A percentile compares a stretch with the other conserved stretches of the same genome.
phyloP scores from a whole-genome alignment of 2,113 vertebrate species.

The Tachycineta bicolor region DNA sequence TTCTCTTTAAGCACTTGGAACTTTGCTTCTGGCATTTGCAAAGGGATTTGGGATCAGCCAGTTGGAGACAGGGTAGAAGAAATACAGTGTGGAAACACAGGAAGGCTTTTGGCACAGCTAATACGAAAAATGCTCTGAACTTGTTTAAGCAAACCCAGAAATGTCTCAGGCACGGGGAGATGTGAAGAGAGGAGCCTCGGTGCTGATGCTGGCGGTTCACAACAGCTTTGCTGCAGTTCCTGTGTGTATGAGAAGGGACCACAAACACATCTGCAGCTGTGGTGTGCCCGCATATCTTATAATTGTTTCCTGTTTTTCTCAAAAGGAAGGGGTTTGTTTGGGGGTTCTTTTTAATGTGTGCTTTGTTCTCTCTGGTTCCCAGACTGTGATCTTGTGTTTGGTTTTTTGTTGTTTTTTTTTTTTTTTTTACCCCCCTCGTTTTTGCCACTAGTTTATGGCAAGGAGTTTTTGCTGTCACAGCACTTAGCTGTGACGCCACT shows the following conservation, averaged over 20 bases:
- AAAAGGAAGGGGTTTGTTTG: neutral
- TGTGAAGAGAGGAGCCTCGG: neutral
- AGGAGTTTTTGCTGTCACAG: constrained; percentile 38
- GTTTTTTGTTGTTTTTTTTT: neutral
- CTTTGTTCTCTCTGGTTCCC: neutral
- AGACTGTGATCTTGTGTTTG: neutral
- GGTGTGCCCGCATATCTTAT: neutral
- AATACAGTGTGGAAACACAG: neutral
- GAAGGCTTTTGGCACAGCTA: neutral
- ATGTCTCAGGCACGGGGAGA: neutral
- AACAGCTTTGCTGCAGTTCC: neutral
- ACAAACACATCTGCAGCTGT: constrained; percentile 12
- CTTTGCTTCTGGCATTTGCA: neutral
- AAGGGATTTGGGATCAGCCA: neutral
- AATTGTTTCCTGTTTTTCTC: constrained; percentile 53
- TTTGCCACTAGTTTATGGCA: neutral
- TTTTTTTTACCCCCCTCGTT: accelerated
- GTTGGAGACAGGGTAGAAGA: neutral
- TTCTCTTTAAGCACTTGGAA: neutral
- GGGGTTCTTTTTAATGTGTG: neutral
- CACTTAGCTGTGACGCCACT: constrained; percentile 1
- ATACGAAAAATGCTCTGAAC: neutral
- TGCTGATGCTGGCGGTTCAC: neutral
- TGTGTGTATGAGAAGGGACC: neutral
- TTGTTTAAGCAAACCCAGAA: neutral